phyloP scores from a whole-genome alignment of 1,140 invertebrate species.

The Chelonus insularis region DNA sequence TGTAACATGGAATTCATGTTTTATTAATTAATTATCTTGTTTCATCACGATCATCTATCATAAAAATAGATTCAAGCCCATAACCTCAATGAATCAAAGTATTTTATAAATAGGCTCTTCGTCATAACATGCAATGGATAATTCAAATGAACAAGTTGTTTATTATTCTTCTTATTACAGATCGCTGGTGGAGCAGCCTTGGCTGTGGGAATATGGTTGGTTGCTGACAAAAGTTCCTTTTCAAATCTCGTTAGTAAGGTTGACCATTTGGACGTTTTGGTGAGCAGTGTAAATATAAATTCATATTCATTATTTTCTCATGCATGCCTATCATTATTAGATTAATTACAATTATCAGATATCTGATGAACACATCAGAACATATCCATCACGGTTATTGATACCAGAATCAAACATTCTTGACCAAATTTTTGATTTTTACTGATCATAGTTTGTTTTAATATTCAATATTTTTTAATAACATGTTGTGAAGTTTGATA shows the following conservation, averaged over 20 bases:
- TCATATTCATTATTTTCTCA: background rate
- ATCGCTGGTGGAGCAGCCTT: conserved; percentile 73
- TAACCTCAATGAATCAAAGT: too few species aligned
- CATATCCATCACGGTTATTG: too few species aligned
- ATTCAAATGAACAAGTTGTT: conserved; percentile 14
- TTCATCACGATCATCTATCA: background rate
- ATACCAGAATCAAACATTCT: too few species aligned
- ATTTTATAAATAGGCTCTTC: too few species aligned
- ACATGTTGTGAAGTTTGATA: too few species aligned
- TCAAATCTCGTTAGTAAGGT: conserved; percentile 66
- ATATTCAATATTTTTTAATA: background rate
- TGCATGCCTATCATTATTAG: too few species aligned
- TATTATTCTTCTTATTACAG: conserved; percentile 59
- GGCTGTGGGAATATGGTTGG: conserved; percentile 76
- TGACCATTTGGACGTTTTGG: conserved; percentile 64
- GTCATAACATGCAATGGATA: background rate
- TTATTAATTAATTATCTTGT: background rate
- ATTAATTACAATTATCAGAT: too few species aligned
- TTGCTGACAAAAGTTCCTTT: conserved; percentile 71
- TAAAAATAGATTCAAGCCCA: too few species aligned
- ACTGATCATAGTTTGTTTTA: too few species aligned
- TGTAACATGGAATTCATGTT: too few species aligned
- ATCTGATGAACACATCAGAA: too few species aligned
- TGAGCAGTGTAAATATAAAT: conserved; percentile 47
- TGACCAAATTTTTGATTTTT: too few species aligned